Conservation (phyloP, 2,797 vertebrate genomes). For the Acipenser ruthenus region DNA sequence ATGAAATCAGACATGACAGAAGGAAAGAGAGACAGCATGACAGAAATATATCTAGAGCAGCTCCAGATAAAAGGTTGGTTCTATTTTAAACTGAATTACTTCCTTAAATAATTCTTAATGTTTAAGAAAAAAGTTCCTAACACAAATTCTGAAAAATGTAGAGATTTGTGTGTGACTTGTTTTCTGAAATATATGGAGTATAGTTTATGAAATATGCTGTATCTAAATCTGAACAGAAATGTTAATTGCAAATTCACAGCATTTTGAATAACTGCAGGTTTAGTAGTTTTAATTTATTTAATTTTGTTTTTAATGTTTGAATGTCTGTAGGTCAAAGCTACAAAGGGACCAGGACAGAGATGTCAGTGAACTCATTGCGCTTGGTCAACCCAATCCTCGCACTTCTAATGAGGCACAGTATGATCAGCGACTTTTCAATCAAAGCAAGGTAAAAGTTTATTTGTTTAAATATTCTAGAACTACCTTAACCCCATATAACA, state of each 20-base stretch:
- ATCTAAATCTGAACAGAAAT: too few species aligned
- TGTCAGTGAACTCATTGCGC: conserved; percentile 90
- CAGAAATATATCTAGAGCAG: conserved; percentile 87
- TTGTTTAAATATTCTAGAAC: too few species aligned
- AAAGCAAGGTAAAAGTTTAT: conserved; percentile 70
- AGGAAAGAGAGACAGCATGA: conserved; percentile 92
- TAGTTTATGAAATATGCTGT: too few species aligned
- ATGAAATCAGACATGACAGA: conserved; percentile 88
- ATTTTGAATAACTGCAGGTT: neutral
- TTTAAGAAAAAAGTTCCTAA: too few species aligned
- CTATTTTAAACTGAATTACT: neutral
- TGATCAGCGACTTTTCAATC: conserved; percentile 93
- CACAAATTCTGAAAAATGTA: too few species aligned
- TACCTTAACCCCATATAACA: neutral
- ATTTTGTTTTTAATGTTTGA: conserved; percentile 8
- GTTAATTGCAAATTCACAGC: too few species aligned
- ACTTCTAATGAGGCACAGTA: conserved; percentile 80
- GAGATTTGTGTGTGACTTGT: too few species aligned
- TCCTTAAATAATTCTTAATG: too few species aligned
- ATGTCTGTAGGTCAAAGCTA: conserved; percentile 76
- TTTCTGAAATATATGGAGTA: too few species aligned
- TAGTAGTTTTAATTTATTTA: neutral
- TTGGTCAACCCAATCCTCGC: conserved; percentile 85
- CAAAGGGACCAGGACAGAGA: conserved; percentile 94
- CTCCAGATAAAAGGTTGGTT: conserved; percentile 87